phyloP scores from a whole-genome alignment of 1,140 invertebrate species.

The Solen grandis region DNA sequence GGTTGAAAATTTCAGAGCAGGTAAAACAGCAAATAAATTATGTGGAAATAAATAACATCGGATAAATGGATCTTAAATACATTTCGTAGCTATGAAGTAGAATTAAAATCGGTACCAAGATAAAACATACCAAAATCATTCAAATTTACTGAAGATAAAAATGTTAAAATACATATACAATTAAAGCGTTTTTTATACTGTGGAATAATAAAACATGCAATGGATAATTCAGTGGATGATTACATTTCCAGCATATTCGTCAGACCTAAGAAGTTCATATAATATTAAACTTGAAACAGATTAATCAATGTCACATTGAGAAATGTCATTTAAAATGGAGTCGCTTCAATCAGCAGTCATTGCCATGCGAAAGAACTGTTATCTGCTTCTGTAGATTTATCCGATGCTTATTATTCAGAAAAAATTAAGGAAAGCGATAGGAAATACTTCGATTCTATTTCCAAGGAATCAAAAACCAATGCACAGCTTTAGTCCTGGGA shows the following conservation, averaged over 20 bases:
- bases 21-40: background rate
- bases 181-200: background rate
- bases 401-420: too few relatives aligned
- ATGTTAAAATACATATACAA: background rate
- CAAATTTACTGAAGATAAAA: conserved; percentile 7
- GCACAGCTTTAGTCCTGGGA: too few relatives aligned
- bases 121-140: conserved; percentile 9
- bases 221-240: background rate
- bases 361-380: background rate
- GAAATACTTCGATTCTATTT: background rate
- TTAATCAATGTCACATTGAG: conserved; percentile 3
- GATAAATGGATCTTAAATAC: conserved; percentile 23
- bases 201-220: background rate
- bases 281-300: conserved; percentile 6
- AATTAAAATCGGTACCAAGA: background rate
- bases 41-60: background rate
- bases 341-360: conserved; percentile 11
- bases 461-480: too few relatives aligned
- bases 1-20: conserved; percentile 1
- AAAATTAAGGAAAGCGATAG: background rate
- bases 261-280: conserved; percentile 13
- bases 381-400: conserved; percentile 2
- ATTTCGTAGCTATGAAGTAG: background rate
- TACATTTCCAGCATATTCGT: background rate
- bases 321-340: conserved; percentile 22